Evolutionary conservation across 2,888 invertebrate species (phyloP).

Genomic region (Phragmatobia fuliginosa): DNA sequence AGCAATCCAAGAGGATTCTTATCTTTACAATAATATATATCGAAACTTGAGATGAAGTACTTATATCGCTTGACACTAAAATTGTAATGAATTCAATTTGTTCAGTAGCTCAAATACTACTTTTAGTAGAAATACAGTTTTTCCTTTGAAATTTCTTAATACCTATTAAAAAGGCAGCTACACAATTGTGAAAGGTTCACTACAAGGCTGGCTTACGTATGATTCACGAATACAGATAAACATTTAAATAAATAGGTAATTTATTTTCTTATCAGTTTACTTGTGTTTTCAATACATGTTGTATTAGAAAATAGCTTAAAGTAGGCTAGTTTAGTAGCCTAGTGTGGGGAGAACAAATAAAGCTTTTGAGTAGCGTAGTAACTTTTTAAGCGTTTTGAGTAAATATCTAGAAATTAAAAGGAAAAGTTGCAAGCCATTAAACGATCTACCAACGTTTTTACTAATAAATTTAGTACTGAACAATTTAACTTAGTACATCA

Average conservation of each 20-base stretch:
- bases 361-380: not conserved
- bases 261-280: not conserved
- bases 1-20: no score
- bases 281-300: not conserved
- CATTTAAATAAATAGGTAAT: constrained; percentile 1
- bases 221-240: not conserved
- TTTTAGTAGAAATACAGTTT: no score
- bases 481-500: not conserved
- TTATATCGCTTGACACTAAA: no score
- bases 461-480: not conserved
- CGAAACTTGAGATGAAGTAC: no score
- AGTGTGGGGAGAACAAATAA: not conserved
- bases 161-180: not conserved
- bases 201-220: not conserved
- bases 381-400: no score
- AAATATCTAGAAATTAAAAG: not conserved
- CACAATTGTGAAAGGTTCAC: not conserved
- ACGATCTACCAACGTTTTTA: not conserved
- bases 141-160: not conserved
- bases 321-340: not conserved
- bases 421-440: not conserved
- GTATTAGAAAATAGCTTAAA: not conserved
- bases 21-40: no score
- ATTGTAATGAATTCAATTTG: no score
- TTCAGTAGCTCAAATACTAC: no score